Evolutionary conservation across 1,140 invertebrate genomes (phyloP).

Genomic region (Anastrepha obliqua): DNA sequence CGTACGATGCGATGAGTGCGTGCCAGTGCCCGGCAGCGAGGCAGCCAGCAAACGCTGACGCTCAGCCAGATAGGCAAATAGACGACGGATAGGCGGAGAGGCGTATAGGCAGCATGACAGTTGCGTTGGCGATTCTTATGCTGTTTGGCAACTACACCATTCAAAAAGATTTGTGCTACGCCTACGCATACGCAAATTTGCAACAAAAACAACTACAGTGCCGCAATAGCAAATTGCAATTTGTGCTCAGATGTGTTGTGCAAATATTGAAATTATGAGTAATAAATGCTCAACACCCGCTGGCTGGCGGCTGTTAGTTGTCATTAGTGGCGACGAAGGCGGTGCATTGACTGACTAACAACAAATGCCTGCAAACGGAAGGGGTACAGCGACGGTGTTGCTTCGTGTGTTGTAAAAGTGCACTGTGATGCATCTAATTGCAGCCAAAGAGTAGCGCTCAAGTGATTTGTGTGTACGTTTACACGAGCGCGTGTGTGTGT

Average conservation of each 20-base stretch:
- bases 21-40: background rate
- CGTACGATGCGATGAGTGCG: background rate
- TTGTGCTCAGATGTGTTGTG: slow-evolving; percentile 14
- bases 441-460: background rate
- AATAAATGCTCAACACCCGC: slow-evolving; percentile 43
- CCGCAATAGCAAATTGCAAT: background rate
- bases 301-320: slow-evolving; percentile 26
- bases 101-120: background rate
- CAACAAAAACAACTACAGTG: background rate
- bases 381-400: background rate
- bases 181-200: slow-evolving; percentile 39
- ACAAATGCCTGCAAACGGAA: background rate
- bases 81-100: background rate
- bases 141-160: background rate
- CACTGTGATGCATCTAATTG: slow-evolving; percentile 29
- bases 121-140: background rate
- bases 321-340: slow-evolving; percentile 28
- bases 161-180: slow-evolving; percentile 7
- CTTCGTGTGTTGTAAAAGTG: background rate
- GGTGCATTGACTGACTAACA: background rate
- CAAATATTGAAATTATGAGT: slow-evolving; percentile 51
- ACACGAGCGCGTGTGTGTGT: background rate
- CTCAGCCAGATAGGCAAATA: too few relatives aligned
- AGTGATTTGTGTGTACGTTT: background rate
- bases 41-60: too few relatives aligned